phyloP scores from a whole-genome alignment of 2,888 invertebrate species.

The Galerucella nymphaeae region DNA sequence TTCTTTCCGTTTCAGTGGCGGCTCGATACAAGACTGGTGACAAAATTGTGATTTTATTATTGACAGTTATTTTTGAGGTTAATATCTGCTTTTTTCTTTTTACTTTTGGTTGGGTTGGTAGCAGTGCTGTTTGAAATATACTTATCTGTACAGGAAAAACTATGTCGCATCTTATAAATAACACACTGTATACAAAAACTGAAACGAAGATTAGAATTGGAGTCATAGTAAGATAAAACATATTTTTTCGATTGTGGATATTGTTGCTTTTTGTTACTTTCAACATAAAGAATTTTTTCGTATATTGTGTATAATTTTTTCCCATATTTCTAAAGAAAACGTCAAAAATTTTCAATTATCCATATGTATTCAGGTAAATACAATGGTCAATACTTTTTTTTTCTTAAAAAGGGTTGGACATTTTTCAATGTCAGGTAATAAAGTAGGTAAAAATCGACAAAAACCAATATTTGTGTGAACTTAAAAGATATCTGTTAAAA shows the following conservation, averaged over 20 bases:
- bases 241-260: not conserved
- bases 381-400: conserved; percentile 40
- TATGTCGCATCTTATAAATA: too few species aligned
- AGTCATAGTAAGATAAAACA: too few species aligned
- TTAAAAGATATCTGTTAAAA: conserved; percentile 25
- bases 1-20: conserved; percentile 16
- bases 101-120: too few species aligned
- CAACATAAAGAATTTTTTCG: not conserved
- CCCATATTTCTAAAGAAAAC: conserved; percentile 22
- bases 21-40: too few species aligned
- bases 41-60: too few species aligned
- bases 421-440: conserved; percentile 40
- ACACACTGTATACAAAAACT: too few species aligned
- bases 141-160: too few species aligned
- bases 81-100: too few species aligned
- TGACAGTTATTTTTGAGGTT: too few species aligned
- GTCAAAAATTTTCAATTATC: conserved; percentile 23
- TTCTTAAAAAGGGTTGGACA: conserved; percentile 46
- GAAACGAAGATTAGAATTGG: too few species aligned
- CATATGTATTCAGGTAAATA: conserved; percentile 27
- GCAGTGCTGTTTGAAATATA: too few species aligned
- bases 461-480: conserved; percentile 31
- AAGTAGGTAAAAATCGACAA: conserved; percentile 40
- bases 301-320: conserved; percentile 24
- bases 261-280: not conserved